These are phyloP conservation scores for Sarcophaga carnaria DNA, from an alignment of 2,888 invertebrate genomes.

Conservation along the genomic window DNA sequence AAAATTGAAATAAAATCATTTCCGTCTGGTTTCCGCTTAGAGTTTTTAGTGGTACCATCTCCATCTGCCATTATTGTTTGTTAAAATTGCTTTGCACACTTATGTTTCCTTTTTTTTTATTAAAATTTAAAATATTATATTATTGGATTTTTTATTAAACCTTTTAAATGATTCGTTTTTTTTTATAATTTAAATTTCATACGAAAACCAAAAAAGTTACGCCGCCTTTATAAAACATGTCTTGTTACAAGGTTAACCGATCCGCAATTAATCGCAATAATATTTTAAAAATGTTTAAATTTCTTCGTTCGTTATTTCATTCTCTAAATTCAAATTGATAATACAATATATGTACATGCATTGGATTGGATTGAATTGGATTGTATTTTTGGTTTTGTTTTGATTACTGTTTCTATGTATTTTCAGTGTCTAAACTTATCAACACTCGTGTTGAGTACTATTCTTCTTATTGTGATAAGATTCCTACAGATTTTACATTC, in stretches of 20 bases:
- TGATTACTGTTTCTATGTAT: conserved; percentile 1
- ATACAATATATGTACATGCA: not conserved
- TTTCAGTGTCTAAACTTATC: not conserved
- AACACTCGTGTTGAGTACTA: too few species aligned
- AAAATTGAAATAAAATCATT: conserved; percentile 34
- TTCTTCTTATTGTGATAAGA: not conserved
- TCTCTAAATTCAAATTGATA: not conserved
- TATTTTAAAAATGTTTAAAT: not conserved
- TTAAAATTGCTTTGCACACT: not conserved
- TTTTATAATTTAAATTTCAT: too few species aligned
- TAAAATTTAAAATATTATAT: not conserved
- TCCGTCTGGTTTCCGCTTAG: not conserved
- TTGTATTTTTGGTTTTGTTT: conserved; percentile 19
- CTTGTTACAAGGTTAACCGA: conserved; percentile 15
- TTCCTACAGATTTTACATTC: not conserved
- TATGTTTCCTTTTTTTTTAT: not conserved
- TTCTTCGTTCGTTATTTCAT: not conserved
- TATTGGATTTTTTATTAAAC: not conserved
- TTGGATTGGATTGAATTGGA: conserved; percentile 1
- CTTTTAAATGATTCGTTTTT: not conserved
- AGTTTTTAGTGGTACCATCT: not conserved
- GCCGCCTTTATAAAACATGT: not conserved
- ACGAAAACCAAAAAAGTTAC: too few species aligned
- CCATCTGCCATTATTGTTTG: not conserved
- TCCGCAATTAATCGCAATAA: conserved; percentile 15